Percentiles rank a stretch among this genome's conserved stretches.
phyloP scores from a whole-genome alignment of 2,888 invertebrate species.

The Stramonita haemastoma region DNA sequence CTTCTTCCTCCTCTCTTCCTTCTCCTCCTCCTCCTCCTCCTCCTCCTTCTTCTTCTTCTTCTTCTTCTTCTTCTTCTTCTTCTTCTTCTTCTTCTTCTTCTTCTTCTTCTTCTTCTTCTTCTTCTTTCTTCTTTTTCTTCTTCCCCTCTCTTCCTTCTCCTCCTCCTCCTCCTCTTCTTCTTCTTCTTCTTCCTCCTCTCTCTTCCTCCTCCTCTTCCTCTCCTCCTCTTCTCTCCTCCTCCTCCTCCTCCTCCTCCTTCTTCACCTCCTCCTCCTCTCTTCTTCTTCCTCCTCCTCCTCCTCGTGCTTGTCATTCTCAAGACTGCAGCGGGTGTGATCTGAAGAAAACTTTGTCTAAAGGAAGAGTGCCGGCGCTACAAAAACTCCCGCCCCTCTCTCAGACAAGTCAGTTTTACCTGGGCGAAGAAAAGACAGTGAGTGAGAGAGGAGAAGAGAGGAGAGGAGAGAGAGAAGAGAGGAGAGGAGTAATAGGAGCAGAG shows the following conservation, averaged over 20 bases:
- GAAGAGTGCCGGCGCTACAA: too few relatives aligned
- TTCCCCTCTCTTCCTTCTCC: neutral
- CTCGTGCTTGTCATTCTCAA: neutral
- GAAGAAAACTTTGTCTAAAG: too few relatives aligned
- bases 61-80: conserved; percentile 33
- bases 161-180: neutral
- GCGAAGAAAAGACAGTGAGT: too few relatives aligned
- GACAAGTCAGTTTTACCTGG: too few relatives aligned
- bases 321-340: too few relatives aligned
- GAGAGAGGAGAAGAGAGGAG: too few relatives aligned
- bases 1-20: neutral
- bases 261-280: neutral
- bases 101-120: conserved; percentile 10
- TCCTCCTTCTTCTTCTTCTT: conserved; percentile 6
- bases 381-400: too few relatives aligned
- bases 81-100: conserved; percentile 35
- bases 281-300: neutral
- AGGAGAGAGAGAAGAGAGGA: too few relatives aligned
- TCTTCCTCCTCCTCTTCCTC: neutral
- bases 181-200: neutral
- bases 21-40: neutral
- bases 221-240: neutral
- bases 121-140: neutral
- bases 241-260: neutral
- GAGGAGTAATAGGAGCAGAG: too few relatives aligned